Percentiles rank a stretch among this genome's conserved stretches.
These are phyloP conservation scores for Caenorhabditis uteleia DNA, from an alignment of 2,888 invertebrate species.

Conservation along the genomic window DNA sequence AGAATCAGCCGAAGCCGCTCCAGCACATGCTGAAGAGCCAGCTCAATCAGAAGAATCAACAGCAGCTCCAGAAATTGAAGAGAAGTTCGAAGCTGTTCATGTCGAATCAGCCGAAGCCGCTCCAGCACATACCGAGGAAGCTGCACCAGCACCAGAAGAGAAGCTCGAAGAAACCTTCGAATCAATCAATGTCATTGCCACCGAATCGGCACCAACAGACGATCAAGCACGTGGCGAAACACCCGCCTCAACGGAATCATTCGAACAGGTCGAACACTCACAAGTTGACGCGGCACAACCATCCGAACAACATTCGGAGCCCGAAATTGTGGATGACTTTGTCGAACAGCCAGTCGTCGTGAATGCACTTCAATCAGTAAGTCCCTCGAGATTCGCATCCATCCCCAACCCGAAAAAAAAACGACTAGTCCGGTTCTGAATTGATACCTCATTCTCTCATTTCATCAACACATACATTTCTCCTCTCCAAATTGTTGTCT, in stretches of 20 bases:
- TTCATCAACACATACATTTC: no score
- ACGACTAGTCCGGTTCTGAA: no score
- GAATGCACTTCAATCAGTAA: no score
- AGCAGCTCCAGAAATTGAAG: no score
- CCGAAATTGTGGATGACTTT: slow-evolving; percentile 1
- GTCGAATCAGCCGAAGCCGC: not conserved
- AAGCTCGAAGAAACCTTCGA: not conserved
- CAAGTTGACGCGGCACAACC: not conserved
- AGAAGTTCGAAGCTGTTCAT: not conserved
- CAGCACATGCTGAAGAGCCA: not conserved
- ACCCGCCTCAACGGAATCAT: not conserved
- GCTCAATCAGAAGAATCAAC: not conserved
- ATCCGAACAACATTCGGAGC: no score
- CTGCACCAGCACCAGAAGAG: not conserved
- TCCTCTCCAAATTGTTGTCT: no score
- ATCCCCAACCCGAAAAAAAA: no score
- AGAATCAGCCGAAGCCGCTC: not conserved
- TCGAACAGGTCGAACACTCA: not conserved
- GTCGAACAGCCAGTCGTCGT: no score
- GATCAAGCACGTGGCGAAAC: not conserved
- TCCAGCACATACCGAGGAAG: not conserved
- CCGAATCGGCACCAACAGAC: not conserved
- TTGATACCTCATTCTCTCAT: no score
- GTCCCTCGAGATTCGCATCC: no score
- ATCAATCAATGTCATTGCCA: not conserved